These are phyloP conservation scores for Aphodius granarius DNA, from an alignment of 2,888 invertebrate species.

Conservation along the genomic window DNA sequence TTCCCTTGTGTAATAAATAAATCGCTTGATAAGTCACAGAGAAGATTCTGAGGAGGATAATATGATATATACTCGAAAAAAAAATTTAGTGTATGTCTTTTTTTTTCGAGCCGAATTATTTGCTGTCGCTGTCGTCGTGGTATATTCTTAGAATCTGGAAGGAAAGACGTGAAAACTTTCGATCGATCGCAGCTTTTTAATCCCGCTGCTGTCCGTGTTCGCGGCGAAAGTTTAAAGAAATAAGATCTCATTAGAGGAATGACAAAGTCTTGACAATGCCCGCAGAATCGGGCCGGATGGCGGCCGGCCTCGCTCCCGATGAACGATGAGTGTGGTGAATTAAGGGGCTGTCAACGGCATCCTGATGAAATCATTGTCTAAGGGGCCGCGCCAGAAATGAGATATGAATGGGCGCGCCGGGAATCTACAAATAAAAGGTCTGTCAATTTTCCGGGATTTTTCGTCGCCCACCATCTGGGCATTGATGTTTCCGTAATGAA, in stretches of 20 bases:
- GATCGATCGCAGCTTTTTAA: neutral
- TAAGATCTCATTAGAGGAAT: constrained; percentile 51
- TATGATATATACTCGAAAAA: no score
- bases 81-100: no score
- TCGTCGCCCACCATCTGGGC: constrained; percentile 54
- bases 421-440: constrained; percentile 55
- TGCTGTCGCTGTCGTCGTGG: no score
- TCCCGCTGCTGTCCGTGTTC: neutral
- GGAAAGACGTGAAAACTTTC: neutral
- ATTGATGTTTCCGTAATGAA: constrained; percentile 54
- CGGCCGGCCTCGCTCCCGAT: constrained; percentile 44
- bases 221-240: constrained; percentile 21
- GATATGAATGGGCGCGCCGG: constrained; percentile 50
- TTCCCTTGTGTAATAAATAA: no score
- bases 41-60: no score
- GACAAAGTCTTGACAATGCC: constrained; percentile 49
- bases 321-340: constrained; percentile 52
- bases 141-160: no score
- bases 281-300: constrained; percentile 26
- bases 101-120: no score
- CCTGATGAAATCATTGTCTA: constrained; percentile 48
- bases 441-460: constrained; percentile 55
- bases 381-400: constrained; percentile 49
- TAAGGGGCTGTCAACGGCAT: constrained; percentile 50
- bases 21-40: no score